These are phyloP conservation scores for Alfaro cultratus DNA, from an alignment of 2,797 vertebrate species.

Conservation along the genomic window DNA sequence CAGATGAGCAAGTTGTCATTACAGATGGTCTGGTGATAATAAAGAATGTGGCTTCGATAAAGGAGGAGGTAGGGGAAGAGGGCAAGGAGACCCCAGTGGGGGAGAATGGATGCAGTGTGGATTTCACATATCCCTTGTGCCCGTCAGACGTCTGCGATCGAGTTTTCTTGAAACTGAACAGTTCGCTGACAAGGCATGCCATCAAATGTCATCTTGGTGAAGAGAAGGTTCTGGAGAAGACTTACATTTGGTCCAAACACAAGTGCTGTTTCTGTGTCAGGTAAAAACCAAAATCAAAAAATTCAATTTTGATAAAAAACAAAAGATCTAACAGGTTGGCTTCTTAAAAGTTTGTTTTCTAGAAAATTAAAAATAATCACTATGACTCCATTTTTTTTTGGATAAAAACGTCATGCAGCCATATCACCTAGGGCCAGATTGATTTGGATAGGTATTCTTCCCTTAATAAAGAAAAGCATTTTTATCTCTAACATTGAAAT, in stretches of 20 bases:
- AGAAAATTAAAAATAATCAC: background rate
- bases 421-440: background rate
- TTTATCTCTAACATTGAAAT: background rate
- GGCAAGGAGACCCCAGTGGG: conserved; percentile 11
- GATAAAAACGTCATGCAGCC: background rate
- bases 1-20: conserved; percentile 72
- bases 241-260: conserved; percentile 89
- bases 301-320: background rate
- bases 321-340: background rate
- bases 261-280: conserved; percentile 91
- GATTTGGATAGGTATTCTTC: background rate
- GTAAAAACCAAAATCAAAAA: conserved; percentile 50
- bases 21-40: conserved; percentile 60
- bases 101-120: conserved; percentile 45
- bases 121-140: conserved; percentile 72
- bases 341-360: background rate
- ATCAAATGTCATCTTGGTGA: conserved; percentile 88
- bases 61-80: conserved; percentile 18
- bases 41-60: conserved; percentile 21
- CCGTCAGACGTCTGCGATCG: conserved; percentile 86
- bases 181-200: conserved; percentile 86
- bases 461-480: background rate
- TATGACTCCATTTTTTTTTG: background rate
- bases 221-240: conserved; percentile 88
- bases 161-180: conserved; percentile 80